Evolutionary conservation across 1,140 invertebrate genomes (phyloP).

Genomic region (Trissolcus basalis): DNA sequence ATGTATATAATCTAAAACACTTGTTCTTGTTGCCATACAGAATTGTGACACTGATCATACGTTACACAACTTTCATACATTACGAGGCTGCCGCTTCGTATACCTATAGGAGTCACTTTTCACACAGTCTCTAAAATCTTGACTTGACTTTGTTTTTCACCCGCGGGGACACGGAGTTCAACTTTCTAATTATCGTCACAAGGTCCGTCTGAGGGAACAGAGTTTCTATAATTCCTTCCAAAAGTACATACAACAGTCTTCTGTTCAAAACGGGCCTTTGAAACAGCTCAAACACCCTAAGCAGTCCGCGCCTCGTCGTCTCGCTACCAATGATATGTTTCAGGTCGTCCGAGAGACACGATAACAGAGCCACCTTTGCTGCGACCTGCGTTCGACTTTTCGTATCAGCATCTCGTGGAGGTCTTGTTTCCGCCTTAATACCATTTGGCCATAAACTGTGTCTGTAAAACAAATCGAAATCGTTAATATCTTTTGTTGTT

Average conservation of each 20-base stretch:
- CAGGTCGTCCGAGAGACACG: constrained; percentile 88
- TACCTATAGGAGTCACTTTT: too few relatives aligned
- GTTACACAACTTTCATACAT: neutral
- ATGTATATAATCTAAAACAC: constrained; percentile 15
- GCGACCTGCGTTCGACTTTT: constrained; percentile 88
- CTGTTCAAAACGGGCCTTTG: constrained; percentile 91
- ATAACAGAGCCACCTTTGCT: constrained; percentile 89
- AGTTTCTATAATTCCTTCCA: constrained; percentile 87
- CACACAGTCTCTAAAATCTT: constrained; percentile 54
- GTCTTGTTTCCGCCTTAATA: constrained; percentile 78
- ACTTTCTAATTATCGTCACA: constrained; percentile 79
- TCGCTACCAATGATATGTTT: constrained; percentile 94
- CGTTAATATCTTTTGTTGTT: neutral
- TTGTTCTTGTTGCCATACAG: constrained; percentile 38
- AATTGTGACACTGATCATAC: constrained; percentile 39
- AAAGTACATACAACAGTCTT: constrained; percentile 89
- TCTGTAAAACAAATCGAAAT: constrained; percentile 70
- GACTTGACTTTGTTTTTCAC: constrained; percentile 66
- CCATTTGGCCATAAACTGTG: constrained; percentile 89
- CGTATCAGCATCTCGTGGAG: constrained; percentile 82
- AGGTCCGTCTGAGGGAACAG: constrained; percentile 87
- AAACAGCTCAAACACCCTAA: constrained; percentile 92
- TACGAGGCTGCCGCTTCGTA: neutral
- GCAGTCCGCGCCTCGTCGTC: constrained; percentile 89
- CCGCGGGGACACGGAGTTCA: constrained; percentile 79